phyloP scores from a whole-genome alignment of 2,797 vertebrate genomes.

The Acanthurus leucopareius region DNA sequence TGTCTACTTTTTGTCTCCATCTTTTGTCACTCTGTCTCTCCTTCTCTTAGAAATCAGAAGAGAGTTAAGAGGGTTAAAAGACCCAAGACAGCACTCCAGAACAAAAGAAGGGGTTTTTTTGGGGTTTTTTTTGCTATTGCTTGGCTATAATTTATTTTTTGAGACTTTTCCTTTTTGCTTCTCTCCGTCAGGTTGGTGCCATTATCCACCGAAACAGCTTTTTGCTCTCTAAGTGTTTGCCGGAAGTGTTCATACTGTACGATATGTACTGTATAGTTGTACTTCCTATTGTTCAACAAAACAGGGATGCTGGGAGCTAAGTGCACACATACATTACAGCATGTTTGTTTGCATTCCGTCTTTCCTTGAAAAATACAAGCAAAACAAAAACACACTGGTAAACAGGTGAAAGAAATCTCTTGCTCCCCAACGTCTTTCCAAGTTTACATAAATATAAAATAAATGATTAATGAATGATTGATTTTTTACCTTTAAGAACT shows the following conservation, averaged over 20 bases:
- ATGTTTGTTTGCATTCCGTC: background rate
- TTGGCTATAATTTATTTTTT: constrained; percentile 49
- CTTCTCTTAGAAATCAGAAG: constrained; percentile 29
- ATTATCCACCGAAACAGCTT: constrained; percentile 57
- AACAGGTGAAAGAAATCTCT: background rate
- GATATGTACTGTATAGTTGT: constrained; percentile 17
- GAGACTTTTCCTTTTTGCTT: constrained; percentile 45
- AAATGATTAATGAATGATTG: too few species aligned
- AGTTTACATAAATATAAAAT: too few species aligned
- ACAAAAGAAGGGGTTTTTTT: constrained; percentile 40
- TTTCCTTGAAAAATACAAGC: background rate
- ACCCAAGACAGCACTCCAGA: constrained; percentile 15
- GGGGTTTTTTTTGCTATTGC: constrained; percentile 39
- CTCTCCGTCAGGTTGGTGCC: constrained; percentile 55
- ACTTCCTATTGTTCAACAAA: constrained; percentile 24
- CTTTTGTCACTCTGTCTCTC: constrained; percentile 23
- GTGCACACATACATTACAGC: background rate
- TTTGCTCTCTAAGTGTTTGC: constrained; percentile 52
- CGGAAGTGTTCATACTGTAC: constrained; percentile 24
- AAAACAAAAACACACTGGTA: constrained; percentile 1
- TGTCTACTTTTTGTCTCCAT: constrained; percentile 6
- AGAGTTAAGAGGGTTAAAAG: constrained; percentile 43
- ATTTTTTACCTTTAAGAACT: too few species aligned
- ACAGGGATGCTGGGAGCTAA: background rate
- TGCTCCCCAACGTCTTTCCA: too few species aligned